Conservation (phyloP, 2,113 vertebrate species). For the Cyanocitta stelleri region DNA sequence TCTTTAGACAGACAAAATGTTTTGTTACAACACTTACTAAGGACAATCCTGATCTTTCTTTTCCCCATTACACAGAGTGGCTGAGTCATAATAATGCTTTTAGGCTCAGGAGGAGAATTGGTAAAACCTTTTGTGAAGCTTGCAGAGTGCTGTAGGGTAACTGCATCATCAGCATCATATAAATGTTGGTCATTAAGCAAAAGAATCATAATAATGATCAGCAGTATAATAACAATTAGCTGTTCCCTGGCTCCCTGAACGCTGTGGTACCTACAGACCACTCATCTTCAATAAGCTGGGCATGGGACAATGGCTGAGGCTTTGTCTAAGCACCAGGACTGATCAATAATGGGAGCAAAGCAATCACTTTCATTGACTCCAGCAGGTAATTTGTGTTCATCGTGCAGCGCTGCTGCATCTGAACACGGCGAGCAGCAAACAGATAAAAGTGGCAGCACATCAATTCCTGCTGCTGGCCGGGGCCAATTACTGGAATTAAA, state of each 20-base stretch:
- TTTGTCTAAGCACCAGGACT: neutral
- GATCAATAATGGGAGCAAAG: slow-evolving; percentile 7
- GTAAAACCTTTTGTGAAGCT: neutral
- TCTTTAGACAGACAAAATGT: neutral
- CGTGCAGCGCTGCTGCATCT: neutral
- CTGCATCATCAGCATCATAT: neutral
- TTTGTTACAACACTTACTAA: neutral
- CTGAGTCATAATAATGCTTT: neutral
- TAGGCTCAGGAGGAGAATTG: neutral
- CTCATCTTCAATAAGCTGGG: neutral
- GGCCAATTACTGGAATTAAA: slow-evolving; percentile 47
- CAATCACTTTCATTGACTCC: slow-evolving; percentile 4
- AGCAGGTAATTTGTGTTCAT: slow-evolving; percentile 12
- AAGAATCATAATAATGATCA: neutral
- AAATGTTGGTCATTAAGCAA: slow-evolving; percentile 22
- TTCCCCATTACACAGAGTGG: neutral
- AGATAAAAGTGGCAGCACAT: neutral
- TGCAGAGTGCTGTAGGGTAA: neutral
- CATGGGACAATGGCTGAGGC: neutral
- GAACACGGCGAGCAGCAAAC: neutral
- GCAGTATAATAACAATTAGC: neutral
- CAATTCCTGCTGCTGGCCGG: neutral
- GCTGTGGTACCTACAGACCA: neutral
- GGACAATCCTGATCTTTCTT: neutral
- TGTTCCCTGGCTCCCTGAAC: neutral